Evolutionary conservation across 2,113 vertebrate genomes (phyloP), one percentile per base, ranked within the genome.

Genomic region (Lophura nycthemera): DNA sequence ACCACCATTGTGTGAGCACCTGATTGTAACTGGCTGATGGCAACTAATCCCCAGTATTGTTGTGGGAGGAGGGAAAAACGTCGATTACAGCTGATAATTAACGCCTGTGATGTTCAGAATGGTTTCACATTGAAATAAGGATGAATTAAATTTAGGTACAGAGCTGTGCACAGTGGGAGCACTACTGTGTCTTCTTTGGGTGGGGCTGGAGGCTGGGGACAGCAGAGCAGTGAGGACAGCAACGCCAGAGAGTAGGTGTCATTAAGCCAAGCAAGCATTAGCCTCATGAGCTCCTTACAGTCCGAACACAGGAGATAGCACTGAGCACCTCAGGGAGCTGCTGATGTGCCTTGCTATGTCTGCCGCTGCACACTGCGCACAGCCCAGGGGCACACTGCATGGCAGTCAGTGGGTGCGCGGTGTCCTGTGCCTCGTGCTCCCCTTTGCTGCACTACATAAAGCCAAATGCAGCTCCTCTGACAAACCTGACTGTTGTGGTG

Each of bases 361-460:
- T n/a, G 27, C 47, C n/a, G 16, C 1, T 18, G 20, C 2, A 5
- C 30, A 2, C 50, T n/a, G 29, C 6, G 2, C n/a, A 34, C 61
- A 64, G 61, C 61, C 61, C 61, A 40, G 61, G 6, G 12, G 25
- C 25, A 54, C 52, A 29, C 52, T 29, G 25, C 25, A 54, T 4
- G 14, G 52, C 7, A 11, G 54, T 47, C 20, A 7, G 12, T 0
- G 1, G 36, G 60, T 14, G 59, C 2, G n/a, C 21, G 14, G 59
- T 8, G 34, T 5, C 66, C 54, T 0, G 0, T 7, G 25, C 20
- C 21, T 13, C 52, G 15, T 12, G 0, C 0, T 11, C 40, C 38
- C 70, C 32, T 36, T 16, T 25, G 2, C 32, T 13, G 72, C 10
- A 1, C 40, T 6, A 3, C 0, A 0, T 10, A 3, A 40, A 54